Base-by-base conservation (phyloP, 2,797 vertebrate genomes). In the Ataeniobius toweri region DNA sequence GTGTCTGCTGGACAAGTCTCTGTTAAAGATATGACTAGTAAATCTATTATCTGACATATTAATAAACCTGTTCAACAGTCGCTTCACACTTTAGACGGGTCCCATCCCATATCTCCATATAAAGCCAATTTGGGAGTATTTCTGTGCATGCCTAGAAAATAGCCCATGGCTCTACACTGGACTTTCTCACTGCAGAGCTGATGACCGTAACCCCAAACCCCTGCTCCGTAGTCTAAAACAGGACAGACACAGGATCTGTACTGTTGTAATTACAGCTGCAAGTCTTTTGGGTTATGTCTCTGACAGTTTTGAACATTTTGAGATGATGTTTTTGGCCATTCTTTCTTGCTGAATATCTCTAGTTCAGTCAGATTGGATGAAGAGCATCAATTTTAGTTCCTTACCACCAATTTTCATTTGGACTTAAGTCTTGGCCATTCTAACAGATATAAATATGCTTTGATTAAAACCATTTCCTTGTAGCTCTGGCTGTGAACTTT, bases 241-340 rank as follows among this genome's bases (percentile, higher is more conserved):
- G 26, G 58, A 13, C 58, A 61, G n/a, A 61, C 26, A 31, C 58
- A 61, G 28, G n/a, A 12, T 61, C 26, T 61, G 31, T 39, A 71
- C 12, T 89, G 77, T 68, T 81, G 46, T 14, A 2, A 5, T 51
- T 5, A 51, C 50, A 51, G 3, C 12, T 51, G 16, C 13, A 51
- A 14, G 50, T 51, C 36, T 51, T 51, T 18, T 51, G 13, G 12
- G 50, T 51, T 51, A 10, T 48, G 13, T 48, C 46, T 48, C 46
- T 48, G 9, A 6, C 13, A 48, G 13, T 9, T 48, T 48, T 48
- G 46, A 48, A 48, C 13, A 48, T 48, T 14, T 14, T 10, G 13
- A 48, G 13, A 10, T 8, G 9, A 48, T 13, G 13, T 9, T 48
- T 48, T 48, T 48, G 13, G 9, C 13, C 46, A 13, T 48, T 48